Base-by-base conservation (phyloP, 92 coral and sea anemone species). In the Diadumene lineata region DNA sequence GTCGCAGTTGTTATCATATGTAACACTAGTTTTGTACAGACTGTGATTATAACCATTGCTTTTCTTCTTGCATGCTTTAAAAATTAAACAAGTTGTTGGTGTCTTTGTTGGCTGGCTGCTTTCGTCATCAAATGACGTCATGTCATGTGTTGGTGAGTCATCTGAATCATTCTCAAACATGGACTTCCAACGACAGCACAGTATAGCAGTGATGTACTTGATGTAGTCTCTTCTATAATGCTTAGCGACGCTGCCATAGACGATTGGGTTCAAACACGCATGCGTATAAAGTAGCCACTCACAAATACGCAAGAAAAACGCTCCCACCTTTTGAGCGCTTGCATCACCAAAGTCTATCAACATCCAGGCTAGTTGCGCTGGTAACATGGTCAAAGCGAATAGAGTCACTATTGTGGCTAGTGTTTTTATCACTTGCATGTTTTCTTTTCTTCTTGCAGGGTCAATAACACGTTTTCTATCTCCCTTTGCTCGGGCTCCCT, bases 291-390 rank as follows among this genome's bases (percentile, higher is more conserved):
- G 82, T 0, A 92, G 82, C 77, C 90, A 81, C 15, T 92, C 89
- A 33, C 94, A 86, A 33, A 88, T 80, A 43, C 76, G 68, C 17
- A 88, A 74, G 65, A 96, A 79, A 61, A 79, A 86, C 19, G 65
- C 22, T 17, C 88, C 77, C 26, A 92, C 76, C 57, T 67, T 84
- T 65, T 77, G 48, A 18, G 87, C 80, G n/a, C 82, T 58, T 55
- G 75, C 82, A 51, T 83, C 70, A 15, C 97, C 99, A 74, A 96
- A 96, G 78, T 96, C 99, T 11, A 75, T 53, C 83, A 93, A 76
- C 88, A 96, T 90, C 99, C 99, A 96, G 55, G 88, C 92, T 18
- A 96, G 79, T 73, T 93, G 88, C 1, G 97, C 97, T 2, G 99
- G 99, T 46, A 96, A 78, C 84, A 93, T 93, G 28, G 94, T 82